Percentiles rank a stretch among this genome's conserved stretches.
Conservation (phyloP, 30 jellyfish, hydroid and myxozoan genomes). For the Hydractinia echinata region DNA sequence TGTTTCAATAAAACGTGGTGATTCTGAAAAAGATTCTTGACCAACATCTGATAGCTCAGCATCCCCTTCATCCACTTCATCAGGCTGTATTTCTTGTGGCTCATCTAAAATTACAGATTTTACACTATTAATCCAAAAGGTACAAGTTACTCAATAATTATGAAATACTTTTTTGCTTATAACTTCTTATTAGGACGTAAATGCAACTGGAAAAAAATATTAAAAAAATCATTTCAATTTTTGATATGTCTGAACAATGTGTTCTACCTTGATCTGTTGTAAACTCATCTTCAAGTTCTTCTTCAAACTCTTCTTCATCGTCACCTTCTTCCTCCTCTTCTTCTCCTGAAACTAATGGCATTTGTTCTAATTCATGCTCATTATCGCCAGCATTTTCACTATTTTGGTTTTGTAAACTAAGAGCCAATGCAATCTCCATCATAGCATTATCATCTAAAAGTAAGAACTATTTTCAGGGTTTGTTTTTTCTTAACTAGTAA, state of each 20-base stretch:
- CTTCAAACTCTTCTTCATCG: conserved; percentile 47
- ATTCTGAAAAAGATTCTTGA: conserved; percentile 18
- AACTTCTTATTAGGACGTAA: too few species aligned
- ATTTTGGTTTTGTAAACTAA: conserved; percentile 69
- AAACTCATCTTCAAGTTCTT: background rate
- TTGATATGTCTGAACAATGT: background rate
- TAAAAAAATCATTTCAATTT: background rate
- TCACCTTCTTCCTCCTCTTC: conserved; percentile 41
- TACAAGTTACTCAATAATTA: background rate
- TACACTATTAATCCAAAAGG: background rate
- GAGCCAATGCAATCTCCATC: conserved; percentile 90
- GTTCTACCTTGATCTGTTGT: conserved; percentile 8
- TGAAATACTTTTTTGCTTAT: too few species aligned
- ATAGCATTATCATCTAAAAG: conserved; percentile 79
- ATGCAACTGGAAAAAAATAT: background rate
- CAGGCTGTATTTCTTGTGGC: conserved; percentile 27
- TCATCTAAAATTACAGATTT: background rate
- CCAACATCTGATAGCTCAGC: conserved; percentile 30
- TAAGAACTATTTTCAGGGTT: background rate
- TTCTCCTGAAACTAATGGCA: conserved; percentile 3
- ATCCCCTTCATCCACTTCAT: conserved; percentile 31
- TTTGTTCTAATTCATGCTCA: background rate
- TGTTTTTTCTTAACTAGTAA: background rate
- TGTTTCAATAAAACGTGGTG: conserved; percentile 27
- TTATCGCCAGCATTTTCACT: background rate